Evolutionary conservation across 1,140 invertebrate genomes (phyloP).

Genomic region (Bombus polaris): DNA sequence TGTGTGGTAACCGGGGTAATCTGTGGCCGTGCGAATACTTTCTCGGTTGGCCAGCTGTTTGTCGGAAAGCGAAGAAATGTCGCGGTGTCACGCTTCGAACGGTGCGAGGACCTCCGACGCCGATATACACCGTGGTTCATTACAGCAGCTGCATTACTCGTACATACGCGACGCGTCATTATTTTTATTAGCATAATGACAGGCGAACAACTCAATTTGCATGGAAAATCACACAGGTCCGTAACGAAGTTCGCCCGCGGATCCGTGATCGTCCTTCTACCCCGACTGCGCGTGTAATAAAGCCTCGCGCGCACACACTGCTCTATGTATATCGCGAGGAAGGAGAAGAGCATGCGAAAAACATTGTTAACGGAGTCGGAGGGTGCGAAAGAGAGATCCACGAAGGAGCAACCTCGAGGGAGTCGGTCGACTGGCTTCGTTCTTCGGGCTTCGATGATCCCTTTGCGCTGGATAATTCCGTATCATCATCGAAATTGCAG

Average conservation of each 20-base stretch:
- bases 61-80: constrained; percentile 40
- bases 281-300: constrained; percentile 27
- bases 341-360: constrained; percentile 5
- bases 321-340: background rate
- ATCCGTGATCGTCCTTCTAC: constrained; percentile 49
- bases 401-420: background rate
- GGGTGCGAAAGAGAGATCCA: constrained; percentile 25
- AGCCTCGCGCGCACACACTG: background rate
- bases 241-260: constrained; percentile 68
- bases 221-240: constrained; percentile 74
- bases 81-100: constrained; percentile 48
- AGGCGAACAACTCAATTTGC: constrained; percentile 78
- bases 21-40: constrained; percentile 13
- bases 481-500: constrained; percentile 78
- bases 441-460: constrained; percentile 43
- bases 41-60: constrained; percentile 48
- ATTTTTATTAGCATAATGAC: constrained; percentile 79
- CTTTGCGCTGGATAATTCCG: constrained; percentile 72
- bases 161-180: constrained; percentile 70
- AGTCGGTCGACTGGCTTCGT: constrained; percentile 13
- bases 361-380: constrained; percentile 35
- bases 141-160: constrained; percentile 70
- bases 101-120: constrained; percentile 54
- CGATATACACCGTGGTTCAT: constrained; percentile 58
- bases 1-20: background rate